Conservation (phyloP, 2,113 vertebrate species). For the Saccopteryx leptura region DNA sequence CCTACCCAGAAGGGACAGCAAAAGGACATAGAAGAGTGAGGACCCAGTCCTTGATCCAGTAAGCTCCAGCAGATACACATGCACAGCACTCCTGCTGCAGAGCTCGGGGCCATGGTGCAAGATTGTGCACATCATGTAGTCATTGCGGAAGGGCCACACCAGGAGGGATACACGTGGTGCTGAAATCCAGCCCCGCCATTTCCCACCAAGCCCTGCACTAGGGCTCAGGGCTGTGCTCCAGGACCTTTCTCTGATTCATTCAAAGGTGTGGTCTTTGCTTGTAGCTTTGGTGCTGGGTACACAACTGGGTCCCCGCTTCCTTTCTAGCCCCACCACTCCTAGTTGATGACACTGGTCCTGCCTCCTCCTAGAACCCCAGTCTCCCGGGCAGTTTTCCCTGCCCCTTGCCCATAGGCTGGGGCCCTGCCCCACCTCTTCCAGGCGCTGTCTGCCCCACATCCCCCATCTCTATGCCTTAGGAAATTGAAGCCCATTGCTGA, state of each 20-base stretch:
- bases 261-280: background rate
- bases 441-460: background rate
- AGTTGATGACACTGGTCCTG: background rate
- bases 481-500: background rate
- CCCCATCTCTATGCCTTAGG: background rate
- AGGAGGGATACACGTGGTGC: background rate
- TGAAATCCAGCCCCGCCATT: background rate
- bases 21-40: background rate
- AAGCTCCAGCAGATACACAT: background rate
- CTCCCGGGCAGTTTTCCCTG: background rate
- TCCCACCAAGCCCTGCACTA: background rate
- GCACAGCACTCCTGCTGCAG: background rate
- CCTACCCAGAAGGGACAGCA: background rate
- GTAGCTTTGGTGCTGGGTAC: background rate
- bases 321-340: background rate
- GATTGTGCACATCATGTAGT: background rate
- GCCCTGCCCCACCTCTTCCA: background rate
- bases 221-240: background rate
- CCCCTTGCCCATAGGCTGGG: background rate
- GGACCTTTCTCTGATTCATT: background rate
- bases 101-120: background rate
- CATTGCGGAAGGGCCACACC: background rate
- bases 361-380: background rate
- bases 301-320: background rate
- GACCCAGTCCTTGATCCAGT: background rate